Percentiles rank a stretch among this genome's conserved stretches.
These are phyloP conservation scores for Rhyacophila evoluta DNA, from an alignment of 2,888 invertebrate genomes.

Conservation along the genomic window DNA sequence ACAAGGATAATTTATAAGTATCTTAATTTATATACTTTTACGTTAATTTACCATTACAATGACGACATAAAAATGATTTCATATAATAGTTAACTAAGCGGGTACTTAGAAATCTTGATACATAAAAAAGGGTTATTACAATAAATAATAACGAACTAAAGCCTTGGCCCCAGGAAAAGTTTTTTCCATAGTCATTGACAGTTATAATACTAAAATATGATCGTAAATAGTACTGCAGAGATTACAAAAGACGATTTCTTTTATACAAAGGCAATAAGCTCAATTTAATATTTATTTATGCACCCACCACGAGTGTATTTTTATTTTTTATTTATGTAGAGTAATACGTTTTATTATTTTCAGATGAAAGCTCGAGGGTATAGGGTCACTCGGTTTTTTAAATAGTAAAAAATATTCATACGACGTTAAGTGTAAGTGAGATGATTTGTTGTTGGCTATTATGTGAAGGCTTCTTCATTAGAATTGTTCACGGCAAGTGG, in stretches of 20 bases:
- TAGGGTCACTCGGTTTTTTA: neutral
- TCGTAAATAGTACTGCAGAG: neutral
- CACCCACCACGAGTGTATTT: neutral
- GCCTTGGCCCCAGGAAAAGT: neutral
- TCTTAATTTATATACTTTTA: too few species aligned
- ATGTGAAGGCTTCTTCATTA: neutral
- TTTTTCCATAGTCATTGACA: neutral
- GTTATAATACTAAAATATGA: neutral
- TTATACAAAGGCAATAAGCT: neutral
- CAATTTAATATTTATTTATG: conserved; percentile 22
- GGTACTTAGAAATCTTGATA: too few species aligned
- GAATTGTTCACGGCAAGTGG: conserved; percentile 10
- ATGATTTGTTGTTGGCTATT: neutral
- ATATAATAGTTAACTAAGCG: too few species aligned
- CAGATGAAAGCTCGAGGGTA: neutral
- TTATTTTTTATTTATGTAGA: neutral
- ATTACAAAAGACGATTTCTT: conserved; percentile 4
- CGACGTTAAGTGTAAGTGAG: neutral
- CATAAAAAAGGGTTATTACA: too few species aligned
- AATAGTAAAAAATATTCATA: neutral
- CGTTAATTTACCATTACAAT: too few species aligned
- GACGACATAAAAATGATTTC: too few species aligned
- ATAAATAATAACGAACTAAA: too few species aligned
- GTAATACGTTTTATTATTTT: neutral
- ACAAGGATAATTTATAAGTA: too few species aligned